These are phyloP conservation scores for Prochilodus magdalenae DNA, from an alignment of 2,113 vertebrate species.

Conservation along the genomic window DNA sequence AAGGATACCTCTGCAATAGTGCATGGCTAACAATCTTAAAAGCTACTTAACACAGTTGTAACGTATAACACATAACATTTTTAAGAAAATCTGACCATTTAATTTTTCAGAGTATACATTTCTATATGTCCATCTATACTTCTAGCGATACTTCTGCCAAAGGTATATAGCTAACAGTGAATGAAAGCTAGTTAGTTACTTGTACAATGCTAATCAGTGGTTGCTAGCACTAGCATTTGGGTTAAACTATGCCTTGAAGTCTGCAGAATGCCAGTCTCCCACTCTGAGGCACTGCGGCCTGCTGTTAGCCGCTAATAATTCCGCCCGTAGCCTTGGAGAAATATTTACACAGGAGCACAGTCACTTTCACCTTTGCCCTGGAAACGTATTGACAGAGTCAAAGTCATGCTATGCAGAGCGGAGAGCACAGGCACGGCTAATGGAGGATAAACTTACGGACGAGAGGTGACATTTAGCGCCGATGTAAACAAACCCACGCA, in stretches of 20 bases:
- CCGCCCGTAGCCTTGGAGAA: slow-evolving; percentile 26
- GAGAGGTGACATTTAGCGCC: slow-evolving; percentile 27
- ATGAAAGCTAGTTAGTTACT: no score
- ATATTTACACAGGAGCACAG: slow-evolving; percentile 44
- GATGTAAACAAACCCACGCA: slow-evolving; percentile 41
- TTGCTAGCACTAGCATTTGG: no score
- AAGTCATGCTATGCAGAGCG: slow-evolving; percentile 2
- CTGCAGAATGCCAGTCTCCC: background rate
- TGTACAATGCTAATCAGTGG: no score
- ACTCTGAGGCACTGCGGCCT: background rate
- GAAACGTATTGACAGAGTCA: slow-evolving; percentile 23
- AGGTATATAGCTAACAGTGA: no score
- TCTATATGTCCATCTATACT: no score
- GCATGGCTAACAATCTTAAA: no score
- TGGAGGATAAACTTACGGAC: slow-evolving; percentile 1
- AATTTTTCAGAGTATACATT: no score
- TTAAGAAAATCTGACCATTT: no score
- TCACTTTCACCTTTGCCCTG: slow-evolving; percentile 41
- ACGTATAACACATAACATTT: no score
- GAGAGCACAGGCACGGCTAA: slow-evolving; percentile 4
- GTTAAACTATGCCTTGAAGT: background rate
- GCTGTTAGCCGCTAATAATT: slow-evolving; percentile 3
- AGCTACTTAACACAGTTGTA: no score
- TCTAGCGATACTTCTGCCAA: no score
- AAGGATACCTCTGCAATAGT: no score